Percentiles rank a stretch among this genome's conserved stretches.
phyloP scores from a whole-genome alignment of 2,113 vertebrate species.

The Takifugu bimaculatus region DNA sequence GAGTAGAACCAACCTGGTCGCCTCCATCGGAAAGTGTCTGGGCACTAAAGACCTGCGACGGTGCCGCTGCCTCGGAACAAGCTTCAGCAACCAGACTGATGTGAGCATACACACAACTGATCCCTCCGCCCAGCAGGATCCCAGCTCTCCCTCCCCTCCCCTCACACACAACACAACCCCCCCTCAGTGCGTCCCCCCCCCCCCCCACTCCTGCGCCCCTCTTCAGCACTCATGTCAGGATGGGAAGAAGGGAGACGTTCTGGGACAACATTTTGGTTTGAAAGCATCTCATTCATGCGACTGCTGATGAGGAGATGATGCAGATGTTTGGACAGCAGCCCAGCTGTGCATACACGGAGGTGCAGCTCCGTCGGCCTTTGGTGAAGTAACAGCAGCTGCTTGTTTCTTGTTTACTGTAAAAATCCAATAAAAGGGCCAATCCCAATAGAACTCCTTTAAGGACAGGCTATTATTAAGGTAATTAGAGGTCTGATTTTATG shows the following conservation, averaged over 20 bases:
- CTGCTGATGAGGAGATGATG: background rate
- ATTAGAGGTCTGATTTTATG: too few species aligned
- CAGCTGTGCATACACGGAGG: conserved; percentile 10
- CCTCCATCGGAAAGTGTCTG: conserved; percentile 37
- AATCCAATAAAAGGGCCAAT: too few species aligned
- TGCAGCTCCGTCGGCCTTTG: background rate
- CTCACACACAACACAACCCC: conserved; percentile 9
- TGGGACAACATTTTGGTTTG: background rate
- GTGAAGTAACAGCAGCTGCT: too few species aligned
- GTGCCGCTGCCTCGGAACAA: conserved; percentile 9
- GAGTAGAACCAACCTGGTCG: conserved; percentile 43
- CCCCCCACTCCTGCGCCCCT: conserved; percentile 21
- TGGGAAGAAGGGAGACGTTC: conserved; percentile 9
- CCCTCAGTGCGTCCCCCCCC: conserved; percentile 6
- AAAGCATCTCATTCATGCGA: background rate
- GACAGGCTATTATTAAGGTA: too few species aligned
- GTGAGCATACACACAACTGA: conserved; percentile 50
- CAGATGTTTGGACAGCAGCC: conserved; percentile 1
- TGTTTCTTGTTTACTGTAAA: too few species aligned
- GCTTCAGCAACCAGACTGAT: conserved; percentile 34
- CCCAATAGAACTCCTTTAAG: too few species aligned
- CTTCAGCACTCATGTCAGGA: conserved; percentile 38
- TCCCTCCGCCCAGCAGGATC: conserved; percentile 52
- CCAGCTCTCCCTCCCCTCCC: conserved; percentile 24
- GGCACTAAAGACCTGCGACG: conserved; percentile 12